A percentile compares a stretch with the other conserved stretches of the same genome.
phyloP scores from a whole-genome alignment of 1,140 invertebrate genomes.

The Ctenoplectra terminalis region DNA sequence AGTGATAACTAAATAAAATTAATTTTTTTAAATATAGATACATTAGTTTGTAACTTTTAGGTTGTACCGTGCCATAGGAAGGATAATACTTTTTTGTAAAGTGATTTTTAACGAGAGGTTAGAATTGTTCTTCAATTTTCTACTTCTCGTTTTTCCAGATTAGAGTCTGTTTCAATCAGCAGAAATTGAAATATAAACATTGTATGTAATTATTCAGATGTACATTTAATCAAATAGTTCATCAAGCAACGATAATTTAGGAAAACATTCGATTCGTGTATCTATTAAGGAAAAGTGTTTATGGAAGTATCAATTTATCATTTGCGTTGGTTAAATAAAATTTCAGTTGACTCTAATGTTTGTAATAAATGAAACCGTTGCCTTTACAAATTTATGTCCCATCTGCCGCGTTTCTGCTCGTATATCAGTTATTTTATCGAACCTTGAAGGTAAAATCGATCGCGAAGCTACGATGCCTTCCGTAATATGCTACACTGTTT shows the following conservation, averaged over 20 bases:
- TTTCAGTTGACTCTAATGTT: not conserved
- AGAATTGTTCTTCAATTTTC: too few relatives aligned
- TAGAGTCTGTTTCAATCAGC: not conserved
- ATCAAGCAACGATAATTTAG: not conserved
- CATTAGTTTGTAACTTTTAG: too few relatives aligned
- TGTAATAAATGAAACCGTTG: not conserved
- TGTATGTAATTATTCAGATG: not conserved
- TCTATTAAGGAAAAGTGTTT: not conserved
- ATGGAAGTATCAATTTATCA: not conserved
- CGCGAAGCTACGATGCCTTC: not conserved
- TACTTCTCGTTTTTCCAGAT: too few relatives aligned
- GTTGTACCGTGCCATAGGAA: too few relatives aligned
- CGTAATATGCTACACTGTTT: not conserved
- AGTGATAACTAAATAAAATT: too few relatives aligned
- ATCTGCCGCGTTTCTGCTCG: not conserved
- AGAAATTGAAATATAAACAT: not conserved
- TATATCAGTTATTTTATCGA: not conserved
- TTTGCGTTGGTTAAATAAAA: not conserved
- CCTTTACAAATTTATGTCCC: not conserved
- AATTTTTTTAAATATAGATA: too few relatives aligned
- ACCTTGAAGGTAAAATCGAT: not conserved
- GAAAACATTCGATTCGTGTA: not conserved
- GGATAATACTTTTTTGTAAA: too few relatives aligned
- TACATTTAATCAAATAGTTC: not conserved
- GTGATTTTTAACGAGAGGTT: too few relatives aligned